Evolutionary conservation across 2,888 invertebrate species (phyloP).

Genomic region (Monochamus alternatus): DNA sequence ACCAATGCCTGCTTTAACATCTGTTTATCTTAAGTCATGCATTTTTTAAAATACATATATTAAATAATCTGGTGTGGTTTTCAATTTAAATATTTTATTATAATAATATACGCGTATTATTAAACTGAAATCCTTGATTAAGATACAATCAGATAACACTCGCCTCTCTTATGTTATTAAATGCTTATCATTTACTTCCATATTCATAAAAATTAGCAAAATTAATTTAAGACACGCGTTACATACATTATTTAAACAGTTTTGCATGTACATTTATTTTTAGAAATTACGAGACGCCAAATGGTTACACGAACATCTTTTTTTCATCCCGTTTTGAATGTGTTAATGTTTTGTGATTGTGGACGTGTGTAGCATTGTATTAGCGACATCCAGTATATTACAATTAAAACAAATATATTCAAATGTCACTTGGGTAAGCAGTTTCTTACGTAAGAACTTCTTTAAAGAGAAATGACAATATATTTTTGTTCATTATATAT

Average conservation of each 20-base stretch:
- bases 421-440: background rate
- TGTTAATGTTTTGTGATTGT: too few species aligned
- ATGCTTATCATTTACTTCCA: background rate
- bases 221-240: conserved; percentile 1
- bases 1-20: too few species aligned
- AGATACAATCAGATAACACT: background rate
- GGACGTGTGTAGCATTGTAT: background rate
- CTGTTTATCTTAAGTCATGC: too few species aligned
- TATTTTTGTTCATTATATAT: conserved; percentile 5
- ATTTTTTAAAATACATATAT: too few species aligned
- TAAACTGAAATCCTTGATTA: background rate
- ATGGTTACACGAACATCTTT: too few species aligned
- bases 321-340: too few species aligned
- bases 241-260: background rate
- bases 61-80: too few species aligned
- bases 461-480: conserved; percentile 5
- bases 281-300: too few species aligned
- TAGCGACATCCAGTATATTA: background rate
- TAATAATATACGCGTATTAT: too few species aligned
- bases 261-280: too few species aligned
- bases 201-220: background rate
- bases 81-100: too few species aligned
- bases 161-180: background rate
- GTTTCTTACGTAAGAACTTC: background rate
- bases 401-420: conserved; percentile 1